Conservation (phyloP, 2,797 vertebrate genomes). For the Coluber constrictor region DNA sequence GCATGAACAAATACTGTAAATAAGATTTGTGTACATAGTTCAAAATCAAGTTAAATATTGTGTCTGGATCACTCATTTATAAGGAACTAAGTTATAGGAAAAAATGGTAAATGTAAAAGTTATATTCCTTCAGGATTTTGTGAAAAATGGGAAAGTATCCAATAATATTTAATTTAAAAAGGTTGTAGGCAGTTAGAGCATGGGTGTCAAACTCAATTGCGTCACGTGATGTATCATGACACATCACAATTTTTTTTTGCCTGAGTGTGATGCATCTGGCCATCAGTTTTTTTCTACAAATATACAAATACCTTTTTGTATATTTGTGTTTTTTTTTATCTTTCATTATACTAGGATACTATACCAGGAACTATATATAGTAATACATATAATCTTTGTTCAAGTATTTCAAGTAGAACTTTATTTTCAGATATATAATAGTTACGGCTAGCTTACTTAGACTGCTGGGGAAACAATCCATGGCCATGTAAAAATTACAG, state of each 20-base stretch:
- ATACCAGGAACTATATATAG: constrained; percentile 62
- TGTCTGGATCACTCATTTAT: constrained; percentile 57
- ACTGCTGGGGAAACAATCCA: constrained; percentile 52
- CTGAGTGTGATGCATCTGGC: no score
- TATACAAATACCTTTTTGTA: constrained; percentile 4
- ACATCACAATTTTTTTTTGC: no score
- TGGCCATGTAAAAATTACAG: constrained; percentile 55
- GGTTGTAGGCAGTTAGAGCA: constrained; percentile 56
- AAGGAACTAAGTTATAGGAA: constrained; percentile 64
- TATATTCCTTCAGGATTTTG: constrained; percentile 65
- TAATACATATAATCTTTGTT: constrained; percentile 57
- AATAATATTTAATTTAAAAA: constrained; percentile 59
- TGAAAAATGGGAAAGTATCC: constrained; percentile 54
- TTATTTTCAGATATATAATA: constrained; percentile 62
- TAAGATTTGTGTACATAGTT: constrained; percentile 51
- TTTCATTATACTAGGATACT: constrained; percentile 53
- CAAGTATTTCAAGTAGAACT: constrained; percentile 54
- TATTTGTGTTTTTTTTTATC: constrained; percentile 51
- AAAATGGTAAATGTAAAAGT: constrained; percentile 57
- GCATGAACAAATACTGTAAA: constrained; percentile 24
- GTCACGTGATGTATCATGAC: no score
- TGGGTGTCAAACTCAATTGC: no score
- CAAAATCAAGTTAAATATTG: constrained; percentile 49
- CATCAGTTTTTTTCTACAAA: no score
- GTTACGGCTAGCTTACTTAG: constrained; percentile 54